Evolutionary conservation across 2,888 invertebrate species (phyloP).

Genomic region (Sinohyriopsis cumingii): DNA sequence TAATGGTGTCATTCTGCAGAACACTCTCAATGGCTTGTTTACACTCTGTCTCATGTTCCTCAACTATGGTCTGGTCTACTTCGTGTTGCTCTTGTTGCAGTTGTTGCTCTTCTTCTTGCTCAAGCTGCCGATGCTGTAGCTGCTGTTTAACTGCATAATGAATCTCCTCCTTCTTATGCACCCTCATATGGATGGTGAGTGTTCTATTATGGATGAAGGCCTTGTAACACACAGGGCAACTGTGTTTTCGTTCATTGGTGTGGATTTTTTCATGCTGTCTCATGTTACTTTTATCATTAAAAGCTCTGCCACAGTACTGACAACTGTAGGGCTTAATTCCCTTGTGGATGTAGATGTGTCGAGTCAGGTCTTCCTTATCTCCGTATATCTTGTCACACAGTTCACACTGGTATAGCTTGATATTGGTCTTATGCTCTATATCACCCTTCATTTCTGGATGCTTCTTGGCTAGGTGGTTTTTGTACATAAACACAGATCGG

Average conservation of each 20-base stretch:
- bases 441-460: constrained; percentile 28
- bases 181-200: constrained; percentile 13
- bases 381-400: constrained; percentile 31
- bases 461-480: constrained; percentile 29
- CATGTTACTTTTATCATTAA: constrained; percentile 38
- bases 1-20: too few species aligned
- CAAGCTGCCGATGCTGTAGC: too few species aligned
- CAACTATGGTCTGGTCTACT: too few species aligned
- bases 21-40: too few species aligned
- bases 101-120: too few species aligned
- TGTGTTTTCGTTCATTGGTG: constrained; percentile 15
- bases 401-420: constrained; percentile 28
- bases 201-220: constrained; percentile 22
- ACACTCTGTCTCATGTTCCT: too few species aligned
- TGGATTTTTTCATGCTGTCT: constrained; percentile 35
- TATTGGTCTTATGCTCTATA: constrained; percentile 23
- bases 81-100: too few species aligned
- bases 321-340: constrained; percentile 32
- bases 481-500: constrained; percentile 34
- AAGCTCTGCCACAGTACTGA: constrained; percentile 23
- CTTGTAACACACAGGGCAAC: constrained; percentile 20
- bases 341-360: constrained; percentile 35
- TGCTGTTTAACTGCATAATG: too few species aligned
- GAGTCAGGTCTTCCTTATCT: constrained; percentile 31
- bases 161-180: too few species aligned